phyloP scores from a whole-genome alignment of 2,113 vertebrate genomes.

The Xyrauchen texanus region DNA sequence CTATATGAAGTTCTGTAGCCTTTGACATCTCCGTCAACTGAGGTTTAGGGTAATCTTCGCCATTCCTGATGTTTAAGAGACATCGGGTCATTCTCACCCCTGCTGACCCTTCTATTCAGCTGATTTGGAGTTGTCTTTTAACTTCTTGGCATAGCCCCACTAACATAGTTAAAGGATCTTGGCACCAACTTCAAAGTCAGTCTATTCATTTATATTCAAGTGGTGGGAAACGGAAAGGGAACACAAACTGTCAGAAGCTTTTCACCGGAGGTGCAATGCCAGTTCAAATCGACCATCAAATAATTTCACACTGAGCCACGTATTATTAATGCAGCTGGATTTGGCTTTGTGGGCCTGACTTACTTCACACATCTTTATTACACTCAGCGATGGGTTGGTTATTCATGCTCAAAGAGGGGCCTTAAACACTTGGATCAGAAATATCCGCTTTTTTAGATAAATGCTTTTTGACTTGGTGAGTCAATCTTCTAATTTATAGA shows the following conservation, averaged over 20 bases:
- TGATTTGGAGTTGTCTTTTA: slow-evolving; percentile 58
- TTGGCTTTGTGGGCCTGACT: slow-evolving; percentile 29
- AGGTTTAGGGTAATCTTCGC: slow-evolving; percentile 14
- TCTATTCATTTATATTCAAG: slow-evolving; percentile 83
- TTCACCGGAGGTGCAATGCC: slow-evolving; percentile 25
- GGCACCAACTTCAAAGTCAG: slow-evolving; percentile 77
- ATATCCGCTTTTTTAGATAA: no score
- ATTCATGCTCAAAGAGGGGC: no score
- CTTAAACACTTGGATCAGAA: no score
- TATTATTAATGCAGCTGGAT: slow-evolving; percentile 38
- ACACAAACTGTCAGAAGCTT: slow-evolving; percentile 28
- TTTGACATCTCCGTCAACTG: background rate
- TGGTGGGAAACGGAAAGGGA: slow-evolving; percentile 26
- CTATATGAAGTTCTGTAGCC: background rate
- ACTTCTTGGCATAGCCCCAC: slow-evolving; percentile 62
- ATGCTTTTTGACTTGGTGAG: no score
- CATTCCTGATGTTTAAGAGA: slow-evolving; percentile 20
- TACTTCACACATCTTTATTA: slow-evolving; percentile 42
- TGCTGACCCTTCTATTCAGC: slow-evolving; percentile 57
- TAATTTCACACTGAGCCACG: slow-evolving; percentile 43
- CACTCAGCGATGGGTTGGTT: no score
- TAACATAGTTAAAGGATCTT: slow-evolving; percentile 71
- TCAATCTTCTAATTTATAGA: no score
- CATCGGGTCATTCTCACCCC: slow-evolving; percentile 18
- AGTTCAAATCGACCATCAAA: slow-evolving; percentile 45